phyloP scores from a whole-genome alignment of 2,888 invertebrate genomes.

The Drosophila parthenogenetica region DNA sequence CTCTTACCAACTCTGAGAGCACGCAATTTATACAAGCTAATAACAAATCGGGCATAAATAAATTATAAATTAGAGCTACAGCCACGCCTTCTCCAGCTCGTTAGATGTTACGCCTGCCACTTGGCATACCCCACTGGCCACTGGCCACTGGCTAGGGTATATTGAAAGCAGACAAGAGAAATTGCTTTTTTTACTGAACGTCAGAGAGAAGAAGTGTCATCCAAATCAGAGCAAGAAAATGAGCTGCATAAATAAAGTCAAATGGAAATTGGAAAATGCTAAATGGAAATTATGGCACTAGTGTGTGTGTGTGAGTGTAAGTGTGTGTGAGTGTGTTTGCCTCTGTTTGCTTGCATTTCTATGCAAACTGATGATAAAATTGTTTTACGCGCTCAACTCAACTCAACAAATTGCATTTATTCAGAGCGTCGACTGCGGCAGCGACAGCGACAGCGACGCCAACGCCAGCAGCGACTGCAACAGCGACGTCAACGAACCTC shows the following conservation, averaged over 20 bases:
- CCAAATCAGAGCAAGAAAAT: constrained; percentile 68
- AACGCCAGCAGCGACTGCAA: constrained; percentile 9
- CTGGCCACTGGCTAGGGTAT: background rate
- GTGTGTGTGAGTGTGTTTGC: constrained; percentile 6
- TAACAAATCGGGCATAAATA: too few relatives aligned
- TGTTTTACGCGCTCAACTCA: constrained; percentile 48
- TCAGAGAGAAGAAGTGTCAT: constrained; percentile 41
- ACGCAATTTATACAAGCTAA: too few relatives aligned
- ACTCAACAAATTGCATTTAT: constrained; percentile 52
- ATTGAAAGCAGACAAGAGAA: too few relatives aligned
- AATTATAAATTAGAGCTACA: too few relatives aligned
- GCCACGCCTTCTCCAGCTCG: too few relatives aligned
- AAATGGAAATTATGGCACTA: constrained; percentile 42
- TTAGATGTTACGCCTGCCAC: background rate
- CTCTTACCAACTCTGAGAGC: too few relatives aligned
- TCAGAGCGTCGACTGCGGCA: constrained; percentile 12
- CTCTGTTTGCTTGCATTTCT: constrained; percentile 6
- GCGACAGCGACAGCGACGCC: constrained; percentile 18
- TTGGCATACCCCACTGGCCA: background rate
- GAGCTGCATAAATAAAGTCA: constrained; percentile 54
- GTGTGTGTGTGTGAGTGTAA: constrained; percentile 9
- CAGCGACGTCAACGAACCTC: constrained; percentile 15
- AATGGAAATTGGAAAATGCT: constrained; percentile 43
- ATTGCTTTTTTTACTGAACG: too few relatives aligned
- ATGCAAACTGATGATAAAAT: constrained; percentile 60